Evolutionary conservation across 2,113 vertebrate species (phyloP).

Genomic region (Malurus melanocephalus): DNA sequence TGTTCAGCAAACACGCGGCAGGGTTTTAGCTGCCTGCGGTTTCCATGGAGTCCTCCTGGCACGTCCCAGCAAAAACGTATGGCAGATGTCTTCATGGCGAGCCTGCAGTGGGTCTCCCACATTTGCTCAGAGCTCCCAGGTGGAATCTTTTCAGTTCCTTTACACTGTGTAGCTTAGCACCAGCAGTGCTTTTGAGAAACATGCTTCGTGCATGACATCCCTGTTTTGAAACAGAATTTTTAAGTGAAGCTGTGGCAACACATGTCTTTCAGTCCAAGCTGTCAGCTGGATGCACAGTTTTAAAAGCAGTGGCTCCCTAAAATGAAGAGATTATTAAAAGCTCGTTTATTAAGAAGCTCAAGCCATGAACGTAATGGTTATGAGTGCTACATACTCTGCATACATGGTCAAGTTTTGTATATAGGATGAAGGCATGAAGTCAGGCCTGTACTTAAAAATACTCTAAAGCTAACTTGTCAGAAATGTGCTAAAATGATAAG

Average conservation of each 20-base stretch:
- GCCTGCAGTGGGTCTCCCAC: background rate
- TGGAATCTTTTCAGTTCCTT: background rate
- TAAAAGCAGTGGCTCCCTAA: background rate
- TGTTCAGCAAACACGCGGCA: background rate
- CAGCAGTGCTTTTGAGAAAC: background rate
- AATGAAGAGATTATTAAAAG: background rate
- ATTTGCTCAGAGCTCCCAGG: background rate
- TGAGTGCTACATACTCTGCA: background rate
- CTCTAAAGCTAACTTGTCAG: background rate
- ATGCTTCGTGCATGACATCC: background rate
- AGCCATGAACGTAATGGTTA: background rate
- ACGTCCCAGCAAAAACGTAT: background rate
- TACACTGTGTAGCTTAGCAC: accelerated
- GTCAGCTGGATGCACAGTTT: background rate
- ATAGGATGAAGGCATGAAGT: background rate
- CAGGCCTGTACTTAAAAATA: background rate
- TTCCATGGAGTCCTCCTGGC: background rate
- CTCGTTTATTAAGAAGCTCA: background rate
- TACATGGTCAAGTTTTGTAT: background rate
- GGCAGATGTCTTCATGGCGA: background rate
- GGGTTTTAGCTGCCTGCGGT: background rate
- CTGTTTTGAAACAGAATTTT: background rate
- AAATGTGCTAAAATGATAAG: conserved; percentile 24
- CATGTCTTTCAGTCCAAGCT: background rate
- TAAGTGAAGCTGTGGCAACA: background rate